Conservation (phyloP, 2,888 invertebrate species). For the Conops quadrifasciatus region DNA sequence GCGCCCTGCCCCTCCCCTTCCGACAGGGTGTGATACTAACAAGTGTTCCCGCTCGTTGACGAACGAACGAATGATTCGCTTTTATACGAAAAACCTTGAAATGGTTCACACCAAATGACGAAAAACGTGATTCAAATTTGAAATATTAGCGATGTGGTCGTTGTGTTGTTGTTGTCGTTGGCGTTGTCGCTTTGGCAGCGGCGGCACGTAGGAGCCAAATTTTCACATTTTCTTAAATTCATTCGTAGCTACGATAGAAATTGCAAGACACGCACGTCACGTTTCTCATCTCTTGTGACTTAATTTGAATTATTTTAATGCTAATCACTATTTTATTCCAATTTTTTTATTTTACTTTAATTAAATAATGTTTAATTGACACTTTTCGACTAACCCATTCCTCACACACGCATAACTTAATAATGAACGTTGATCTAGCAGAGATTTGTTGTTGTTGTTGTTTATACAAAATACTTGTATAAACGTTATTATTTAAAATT, state of each 20-base stretch:
- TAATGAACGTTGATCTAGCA: background rate
- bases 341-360: too few relatives aligned
- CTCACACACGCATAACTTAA: background rate
- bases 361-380: background rate
- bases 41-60: conserved; percentile 16
- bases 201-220: conserved; percentile 28
- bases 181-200: conserved; percentile 24
- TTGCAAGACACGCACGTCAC: conserved; percentile 25
- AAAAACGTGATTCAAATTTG: conserved; percentile 42
- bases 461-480: too few relatives aligned
- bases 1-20: conserved; percentile 27
- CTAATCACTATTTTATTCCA: conserved; percentile 2
- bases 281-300: conserved; percentile 3
- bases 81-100: conserved; percentile 35
- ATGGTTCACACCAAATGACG: conserved; percentile 36
- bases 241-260: conserved; percentile 7
- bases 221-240: conserved; percentile 11
- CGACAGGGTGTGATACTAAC: conserved; percentile 6
- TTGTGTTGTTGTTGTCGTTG: conserved; percentile 33
- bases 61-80: background rate
- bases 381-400: conserved; percentile 1
- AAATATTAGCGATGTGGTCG: conserved; percentile 22
- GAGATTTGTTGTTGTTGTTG: background rate
- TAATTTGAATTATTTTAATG: conserved; percentile 3
- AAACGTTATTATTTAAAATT: too few relatives aligned